Base-by-base conservation (phyloP, 2,888 invertebrate genomes). In the Apodemia zela region DNA sequence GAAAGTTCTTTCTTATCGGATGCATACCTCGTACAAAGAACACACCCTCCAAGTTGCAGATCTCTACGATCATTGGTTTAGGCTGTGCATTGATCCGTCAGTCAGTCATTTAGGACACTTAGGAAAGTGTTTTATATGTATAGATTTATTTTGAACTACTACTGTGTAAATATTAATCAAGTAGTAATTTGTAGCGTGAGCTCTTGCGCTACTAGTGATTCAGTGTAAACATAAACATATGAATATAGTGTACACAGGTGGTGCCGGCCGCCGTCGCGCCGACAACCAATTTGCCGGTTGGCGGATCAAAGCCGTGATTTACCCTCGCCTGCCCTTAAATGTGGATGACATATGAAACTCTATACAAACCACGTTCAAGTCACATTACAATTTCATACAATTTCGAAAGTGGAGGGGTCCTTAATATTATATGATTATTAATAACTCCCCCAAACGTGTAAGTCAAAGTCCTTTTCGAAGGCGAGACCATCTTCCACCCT, bases 251-350 rank as follows among this genome's bases (percentile, higher is more conserved):
- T 74, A 75, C 75, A 81, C 77, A 78, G 77, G 77, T 80, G 73
- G 74, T 71, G 75, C 71, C 75, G 42, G 42, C 42, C 42, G 42
- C 42, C 33, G 42, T 42, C 42, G 67, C 70, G 77, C 70, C 75
- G 79, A 68, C 76, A 77, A 77, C 80, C 82, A 87, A 90, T 89
- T 90, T 84, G 69, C 79, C 89, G 85, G 78, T 75, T 77, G 75
- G 73, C 60, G 72, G 87, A 89, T 89, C 89, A 89, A 89, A 89
- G 89, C 75, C 74, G 66, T 69, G 71, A 68, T 71, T 69, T 68
- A 67, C 66, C 68, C 64, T 63, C 49, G 58, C 65, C 67, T 61
- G 61, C 17, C 63, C 65, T 61, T 54, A 51, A 64, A 67, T 61
- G 62, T 67, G 63, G 61, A 63, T 65, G 63, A 62, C 60, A 61